Evolutionary conservation across 2,797 vertebrate genomes (phyloP).

Genomic region (Anguilla anguilla): DNA sequence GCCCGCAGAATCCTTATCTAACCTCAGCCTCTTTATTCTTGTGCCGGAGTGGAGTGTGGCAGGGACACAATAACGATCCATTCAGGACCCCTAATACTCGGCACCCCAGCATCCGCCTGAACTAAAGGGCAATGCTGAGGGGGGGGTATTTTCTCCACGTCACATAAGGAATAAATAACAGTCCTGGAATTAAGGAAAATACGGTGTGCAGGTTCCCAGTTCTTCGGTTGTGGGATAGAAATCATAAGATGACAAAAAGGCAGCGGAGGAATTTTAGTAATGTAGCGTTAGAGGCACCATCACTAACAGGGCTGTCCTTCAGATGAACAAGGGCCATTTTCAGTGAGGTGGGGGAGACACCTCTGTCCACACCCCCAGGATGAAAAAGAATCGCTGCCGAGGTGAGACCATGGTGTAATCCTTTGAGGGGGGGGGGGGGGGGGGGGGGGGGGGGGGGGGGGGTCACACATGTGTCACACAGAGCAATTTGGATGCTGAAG

Average conservation of each 20-base stretch:
- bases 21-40: neutral
- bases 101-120: constrained; percentile 8
- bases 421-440: neutral
- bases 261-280: neutral
- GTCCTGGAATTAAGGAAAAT: neutral
- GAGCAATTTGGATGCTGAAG: neutral
- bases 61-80: constrained; percentile 3
- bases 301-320: neutral
- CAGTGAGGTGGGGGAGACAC: neutral
- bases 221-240: neutral
- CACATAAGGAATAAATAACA: neutral
- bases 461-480: neutral
- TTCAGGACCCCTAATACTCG: neutral
- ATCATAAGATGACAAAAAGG: neutral
- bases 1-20: constrained; percentile 12
- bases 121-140: neutral
- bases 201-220: no score
- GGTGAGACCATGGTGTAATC: neutral
- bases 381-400: neutral
- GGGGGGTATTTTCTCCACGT: neutral
- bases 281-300: neutral
- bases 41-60: constrained; percentile 6
- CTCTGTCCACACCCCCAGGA: neutral
- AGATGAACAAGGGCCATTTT: neutral
- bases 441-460: neutral